phyloP scores from a whole-genome alignment of 1,140 invertebrate species.

The Mamestra configurata region DNA sequence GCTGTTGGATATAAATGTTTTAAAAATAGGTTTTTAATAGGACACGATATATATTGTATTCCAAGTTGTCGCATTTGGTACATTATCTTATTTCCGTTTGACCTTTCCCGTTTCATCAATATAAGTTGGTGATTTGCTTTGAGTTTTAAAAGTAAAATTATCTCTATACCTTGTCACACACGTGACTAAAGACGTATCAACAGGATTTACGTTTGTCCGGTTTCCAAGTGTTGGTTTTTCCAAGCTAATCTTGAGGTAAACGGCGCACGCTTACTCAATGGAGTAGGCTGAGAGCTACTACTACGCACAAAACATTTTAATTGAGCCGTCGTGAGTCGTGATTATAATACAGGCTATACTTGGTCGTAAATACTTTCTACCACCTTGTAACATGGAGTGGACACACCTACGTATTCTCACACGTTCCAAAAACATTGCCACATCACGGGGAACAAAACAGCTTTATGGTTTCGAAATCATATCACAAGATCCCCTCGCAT shows the following conservation, averaged over 20 bases:
- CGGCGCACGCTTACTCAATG: constrained; percentile 20
- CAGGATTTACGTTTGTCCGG: constrained; percentile 51
- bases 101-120: constrained; percentile 30
- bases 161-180: constrained; percentile 11
- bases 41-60: not conserved
- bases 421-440: constrained; percentile 30
- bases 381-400: not conserved
- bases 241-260: constrained; percentile 42
- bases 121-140: constrained; percentile 11
- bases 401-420: constrained; percentile 21
- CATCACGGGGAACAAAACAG: constrained; percentile 44
- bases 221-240: constrained; percentile 43
- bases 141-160: not conserved
- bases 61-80: constrained; percentile 1
- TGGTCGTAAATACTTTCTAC: constrained; percentile 21
- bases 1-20: too few relatives aligned
- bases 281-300: constrained; percentile 24
- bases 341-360: constrained; percentile 8
- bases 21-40: too few relatives aligned
- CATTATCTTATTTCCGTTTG: not conserved
- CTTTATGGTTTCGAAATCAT: constrained; percentile 66
- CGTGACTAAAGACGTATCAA: constrained; percentile 53
- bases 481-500: constrained; percentile 60
- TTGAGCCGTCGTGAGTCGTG: not conserved
- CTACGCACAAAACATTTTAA: constrained; percentile 23